These are phyloP conservation scores for Strongylocentrotus purpuratus DNA, from an alignment of 35 echinoderm and acorn worm genomes.

Conservation along the genomic window DNA sequence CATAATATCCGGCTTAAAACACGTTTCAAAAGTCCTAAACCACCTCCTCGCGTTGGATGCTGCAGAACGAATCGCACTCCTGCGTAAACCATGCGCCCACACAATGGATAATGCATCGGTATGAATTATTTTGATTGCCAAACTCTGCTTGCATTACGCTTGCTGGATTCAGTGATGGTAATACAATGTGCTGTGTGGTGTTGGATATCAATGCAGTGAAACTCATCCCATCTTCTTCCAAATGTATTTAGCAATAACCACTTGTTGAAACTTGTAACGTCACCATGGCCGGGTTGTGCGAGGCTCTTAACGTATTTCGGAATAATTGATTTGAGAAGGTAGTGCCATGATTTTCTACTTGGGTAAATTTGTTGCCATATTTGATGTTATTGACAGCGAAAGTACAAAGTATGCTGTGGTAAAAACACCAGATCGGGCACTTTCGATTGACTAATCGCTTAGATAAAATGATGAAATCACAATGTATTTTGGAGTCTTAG, in stretches of 20 bases:
- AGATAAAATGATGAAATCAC: too few species aligned
- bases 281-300: neutral
- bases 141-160: constrained; percentile 8
- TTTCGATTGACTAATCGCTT: too few species aligned
- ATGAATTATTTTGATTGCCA: neutral
- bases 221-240: neutral
- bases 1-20: neutral
- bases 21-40: neutral
- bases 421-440: too few species aligned
- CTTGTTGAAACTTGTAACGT: neutral
- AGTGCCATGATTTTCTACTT: neutral
- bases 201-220: neutral
- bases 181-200: neutral
- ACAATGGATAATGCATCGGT: neutral
- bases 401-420: too few species aligned
- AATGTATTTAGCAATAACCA: neutral
- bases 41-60: neutral
- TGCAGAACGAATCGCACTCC: neutral
- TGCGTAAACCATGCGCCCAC: neutral
- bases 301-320: neutral
- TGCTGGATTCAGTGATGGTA: neutral
- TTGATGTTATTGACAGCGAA: neutral
- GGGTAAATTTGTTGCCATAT: neutral
- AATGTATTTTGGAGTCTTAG: too few species aligned
- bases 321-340: neutral